phyloP scores from a whole-genome alignment of 2,113 vertebrate genomes.

The Bos taurus region DNA sequence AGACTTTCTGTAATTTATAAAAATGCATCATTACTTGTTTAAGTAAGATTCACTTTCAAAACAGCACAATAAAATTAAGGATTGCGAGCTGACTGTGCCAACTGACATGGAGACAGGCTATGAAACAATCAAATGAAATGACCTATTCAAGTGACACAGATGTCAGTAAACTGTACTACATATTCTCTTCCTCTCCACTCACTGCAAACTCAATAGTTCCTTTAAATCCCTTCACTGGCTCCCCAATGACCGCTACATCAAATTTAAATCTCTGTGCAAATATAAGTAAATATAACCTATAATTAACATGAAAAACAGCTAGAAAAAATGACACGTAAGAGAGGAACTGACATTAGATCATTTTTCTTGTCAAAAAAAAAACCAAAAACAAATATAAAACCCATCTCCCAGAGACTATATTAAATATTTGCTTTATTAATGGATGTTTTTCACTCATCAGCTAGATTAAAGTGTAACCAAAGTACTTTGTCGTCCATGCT shows the following conservation, averaged over 20 bases:
- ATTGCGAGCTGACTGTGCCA: constrained; percentile 21
- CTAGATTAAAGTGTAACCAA: constrained; percentile 3
- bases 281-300: constrained; percentile 24
- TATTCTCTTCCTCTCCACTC: constrained; percentile 25
- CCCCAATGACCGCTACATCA: background rate
- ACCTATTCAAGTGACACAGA: constrained; percentile 42
- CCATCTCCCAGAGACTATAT: background rate
- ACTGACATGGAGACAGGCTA: constrained; percentile 29
- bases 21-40: constrained; percentile 48
- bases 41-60: constrained; percentile 39
- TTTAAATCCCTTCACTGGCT: constrained; percentile 34
- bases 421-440: background rate
- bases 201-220: constrained; percentile 29
- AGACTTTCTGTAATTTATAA: constrained; percentile 87
- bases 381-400: background rate
- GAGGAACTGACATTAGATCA: background rate
- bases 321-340: constrained; percentile 14
- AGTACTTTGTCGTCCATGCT: background rate
- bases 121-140: constrained; percentile 24
- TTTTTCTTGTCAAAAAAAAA: background rate
- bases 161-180: constrained; percentile 33
- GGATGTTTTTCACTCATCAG: background rate
- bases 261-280: constrained; percentile 51
- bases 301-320: constrained; percentile 37
- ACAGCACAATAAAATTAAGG: constrained; percentile 43